Percentiles rank a stretch among this genome's conserved stretches.
Evolutionary conservation across 2,113 vertebrate genomes (phyloP).

Genomic region (Chloropsis cyanopogon): DNA sequence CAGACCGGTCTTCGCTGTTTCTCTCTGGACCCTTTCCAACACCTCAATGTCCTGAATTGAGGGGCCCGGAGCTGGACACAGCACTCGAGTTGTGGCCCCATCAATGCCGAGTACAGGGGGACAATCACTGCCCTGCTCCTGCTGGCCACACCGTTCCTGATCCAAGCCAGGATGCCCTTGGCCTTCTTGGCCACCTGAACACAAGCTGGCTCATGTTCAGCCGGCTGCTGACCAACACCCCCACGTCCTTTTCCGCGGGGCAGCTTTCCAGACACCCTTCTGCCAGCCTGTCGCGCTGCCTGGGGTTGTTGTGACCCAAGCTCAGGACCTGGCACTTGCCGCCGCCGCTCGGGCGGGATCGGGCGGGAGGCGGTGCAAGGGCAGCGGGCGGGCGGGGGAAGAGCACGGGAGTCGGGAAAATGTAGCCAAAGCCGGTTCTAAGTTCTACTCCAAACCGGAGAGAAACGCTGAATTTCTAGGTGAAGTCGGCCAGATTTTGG

Average conservation of each 20-base stretch:
- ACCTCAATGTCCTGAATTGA: background rate
- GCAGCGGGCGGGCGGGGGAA: fast-evolving
- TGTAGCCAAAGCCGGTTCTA: fast-evolving
- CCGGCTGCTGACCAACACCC: background rate
- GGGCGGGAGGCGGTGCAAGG: too few species aligned
- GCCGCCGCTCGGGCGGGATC: fast-evolving
- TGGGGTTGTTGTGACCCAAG: fast-evolving
- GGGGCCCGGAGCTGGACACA: background rate
- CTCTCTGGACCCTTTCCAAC: too few species aligned
- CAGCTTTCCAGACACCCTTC: background rate
- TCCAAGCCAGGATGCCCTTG: background rate
- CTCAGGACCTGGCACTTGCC: fast-evolving
- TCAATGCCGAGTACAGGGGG: background rate
- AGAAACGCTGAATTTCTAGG: fast-evolving
- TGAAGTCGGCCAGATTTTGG: background rate
- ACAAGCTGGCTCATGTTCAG: background rate
- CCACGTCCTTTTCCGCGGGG: background rate
- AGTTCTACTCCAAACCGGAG: background rate
- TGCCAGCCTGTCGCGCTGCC: background rate
- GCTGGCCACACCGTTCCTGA: background rate
- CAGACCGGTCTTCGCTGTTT: background rate
- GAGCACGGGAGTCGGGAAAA: fast-evolving
- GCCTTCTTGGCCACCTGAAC: background rate
- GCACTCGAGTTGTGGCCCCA: too few species aligned
- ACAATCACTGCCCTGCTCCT: background rate